These are phyloP conservation scores for Apoda limacodes DNA, from an alignment of 2,888 invertebrate genomes.

Conservation along the genomic window DNA sequence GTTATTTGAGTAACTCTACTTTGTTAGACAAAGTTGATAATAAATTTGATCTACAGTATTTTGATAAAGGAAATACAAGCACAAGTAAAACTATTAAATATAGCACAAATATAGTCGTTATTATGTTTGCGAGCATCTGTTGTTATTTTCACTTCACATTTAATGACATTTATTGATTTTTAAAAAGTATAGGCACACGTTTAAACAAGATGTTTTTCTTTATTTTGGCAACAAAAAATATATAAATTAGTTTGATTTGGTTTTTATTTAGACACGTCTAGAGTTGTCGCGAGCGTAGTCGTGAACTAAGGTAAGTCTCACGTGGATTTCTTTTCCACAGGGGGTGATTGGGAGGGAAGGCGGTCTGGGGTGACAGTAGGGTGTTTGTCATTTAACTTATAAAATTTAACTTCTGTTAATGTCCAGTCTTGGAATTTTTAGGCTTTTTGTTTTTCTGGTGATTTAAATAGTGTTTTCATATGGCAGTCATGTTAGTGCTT, in stretches of 20 bases:
- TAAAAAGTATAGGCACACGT: not conserved
- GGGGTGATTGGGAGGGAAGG: not conserved
- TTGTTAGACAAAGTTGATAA: too few species aligned
- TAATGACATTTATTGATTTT: not conserved
- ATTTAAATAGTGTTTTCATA: too few species aligned
- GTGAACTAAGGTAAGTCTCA: too few species aligned
- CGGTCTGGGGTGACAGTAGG: not conserved
- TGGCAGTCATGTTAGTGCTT: slow-evolving; percentile 2
- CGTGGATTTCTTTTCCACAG: not conserved
- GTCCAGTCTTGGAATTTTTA: too few species aligned
- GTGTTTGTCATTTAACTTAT: too few species aligned
- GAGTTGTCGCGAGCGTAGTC: slow-evolving; percentile 9
- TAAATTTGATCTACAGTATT: slow-evolving; percentile 32
- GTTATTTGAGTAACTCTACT: too few species aligned
- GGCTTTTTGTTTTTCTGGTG: too few species aligned
- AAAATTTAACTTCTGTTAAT: too few species aligned
- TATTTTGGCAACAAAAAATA: too few species aligned
- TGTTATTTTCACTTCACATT: not conserved
- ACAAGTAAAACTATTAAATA: slow-evolving; percentile 49
- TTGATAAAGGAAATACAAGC: slow-evolving; percentile 51
- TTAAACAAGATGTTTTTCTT: not conserved
- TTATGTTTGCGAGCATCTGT: slow-evolving; percentile 35
- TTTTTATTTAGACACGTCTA: slow-evolving; percentile 1
- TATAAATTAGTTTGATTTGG: too few species aligned
- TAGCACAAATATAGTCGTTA: slow-evolving; percentile 47